A percentile compares a stretch with the other conserved stretches of the same genome.
Evolutionary conservation across 1,140 invertebrate genomes (phyloP).

Genomic region (Orussus abietinus): DNA sequence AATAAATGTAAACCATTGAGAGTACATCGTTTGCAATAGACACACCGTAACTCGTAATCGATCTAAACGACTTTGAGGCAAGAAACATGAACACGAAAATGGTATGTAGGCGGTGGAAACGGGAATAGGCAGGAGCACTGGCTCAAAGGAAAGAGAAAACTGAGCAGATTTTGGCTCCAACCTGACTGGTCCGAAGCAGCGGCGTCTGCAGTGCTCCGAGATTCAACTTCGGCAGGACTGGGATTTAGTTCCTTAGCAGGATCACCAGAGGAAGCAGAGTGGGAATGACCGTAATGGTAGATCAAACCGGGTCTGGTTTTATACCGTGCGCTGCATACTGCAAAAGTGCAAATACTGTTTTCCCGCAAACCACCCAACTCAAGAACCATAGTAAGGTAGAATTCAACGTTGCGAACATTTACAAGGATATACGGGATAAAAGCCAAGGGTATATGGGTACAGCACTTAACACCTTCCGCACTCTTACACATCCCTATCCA

Average conservation of each 20-base stretch:
- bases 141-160: constrained; percentile 42
- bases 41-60: too few relatives aligned
- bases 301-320: constrained; percentile 94
- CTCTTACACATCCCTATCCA: constrained; percentile 49
- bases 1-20: too few relatives aligned
- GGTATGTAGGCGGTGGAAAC: neutral
- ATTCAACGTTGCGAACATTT: too few relatives aligned
- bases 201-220: constrained; percentile 53
- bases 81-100: constrained; percentile 13
- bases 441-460: constrained; percentile 20
- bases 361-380: constrained; percentile 53
- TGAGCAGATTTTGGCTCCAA: constrained; percentile 55
- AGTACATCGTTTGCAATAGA: neutral
- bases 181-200: constrained; percentile 55
- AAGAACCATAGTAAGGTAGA: constrained; percentile 43
- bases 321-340: constrained; percentile 95
- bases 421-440: too few relatives aligned
- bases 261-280: constrained; percentile 61
- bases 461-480: constrained; percentile 51
- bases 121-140: constrained; percentile 15
- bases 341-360: constrained; percentile 59
- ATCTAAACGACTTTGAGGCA: too few relatives aligned
- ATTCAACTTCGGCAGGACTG: constrained; percentile 55
- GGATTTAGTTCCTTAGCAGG: constrained; percentile 56
- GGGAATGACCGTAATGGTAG: constrained; percentile 96